phyloP scores from a whole-genome alignment of 92 coral and sea anemone species.

The Actinostola sp. region DNA sequence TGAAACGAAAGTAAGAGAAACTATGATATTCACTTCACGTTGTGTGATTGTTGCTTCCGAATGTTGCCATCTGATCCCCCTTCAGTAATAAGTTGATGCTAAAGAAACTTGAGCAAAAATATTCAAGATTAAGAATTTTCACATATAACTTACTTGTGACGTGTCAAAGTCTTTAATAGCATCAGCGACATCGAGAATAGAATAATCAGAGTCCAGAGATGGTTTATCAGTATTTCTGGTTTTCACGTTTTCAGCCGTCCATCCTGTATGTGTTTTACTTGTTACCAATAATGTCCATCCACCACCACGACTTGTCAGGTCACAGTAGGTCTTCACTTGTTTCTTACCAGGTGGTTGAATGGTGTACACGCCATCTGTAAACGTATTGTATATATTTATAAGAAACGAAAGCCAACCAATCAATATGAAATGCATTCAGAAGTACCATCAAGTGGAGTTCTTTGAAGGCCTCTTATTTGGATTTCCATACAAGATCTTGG shows the following conservation, averaged over 20 bases:
- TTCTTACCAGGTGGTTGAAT: constrained; percentile 64
- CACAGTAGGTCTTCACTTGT: constrained; percentile 68
- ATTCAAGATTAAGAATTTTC: neutral
- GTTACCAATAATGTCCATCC: constrained; percentile 73
- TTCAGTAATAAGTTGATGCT: too few species aligned
- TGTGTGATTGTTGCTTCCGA: neutral
- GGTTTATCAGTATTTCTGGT: constrained; percentile 54
- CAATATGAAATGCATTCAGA: neutral
- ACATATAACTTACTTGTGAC: constrained; percentile 43
- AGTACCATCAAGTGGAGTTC: neutral
- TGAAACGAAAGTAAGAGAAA: neutral
- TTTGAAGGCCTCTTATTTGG: neutral
- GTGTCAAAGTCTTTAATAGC: constrained; percentile 61
- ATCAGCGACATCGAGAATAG: constrained; percentile 58
- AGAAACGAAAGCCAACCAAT: neutral
- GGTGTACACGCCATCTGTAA: constrained; percentile 65
- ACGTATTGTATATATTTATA: neutral
- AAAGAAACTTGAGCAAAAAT: neutral
- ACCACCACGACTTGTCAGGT: constrained; percentile 70
- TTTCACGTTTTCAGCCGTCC: constrained; percentile 55
- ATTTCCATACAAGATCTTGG: constrained; percentile 52
- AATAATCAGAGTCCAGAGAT: constrained; percentile 51
- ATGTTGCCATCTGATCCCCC: too few species aligned
- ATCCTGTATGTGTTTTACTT: constrained; percentile 60
- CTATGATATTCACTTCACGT: neutral